Conservation (phyloP, 2,888 invertebrate species). For the Chloromyia formosa region DNA sequence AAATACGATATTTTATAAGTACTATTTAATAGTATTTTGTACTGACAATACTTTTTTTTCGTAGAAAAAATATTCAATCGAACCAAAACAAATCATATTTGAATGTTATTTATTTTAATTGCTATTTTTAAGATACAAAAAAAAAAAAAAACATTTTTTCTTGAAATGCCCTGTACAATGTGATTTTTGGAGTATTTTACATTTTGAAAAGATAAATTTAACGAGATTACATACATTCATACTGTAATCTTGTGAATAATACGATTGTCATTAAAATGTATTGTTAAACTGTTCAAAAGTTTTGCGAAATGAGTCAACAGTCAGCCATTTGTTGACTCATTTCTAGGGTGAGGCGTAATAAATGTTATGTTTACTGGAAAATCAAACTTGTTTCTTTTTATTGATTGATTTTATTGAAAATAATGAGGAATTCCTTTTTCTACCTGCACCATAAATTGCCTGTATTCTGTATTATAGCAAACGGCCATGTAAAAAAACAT, state of each 20-base stretch:
- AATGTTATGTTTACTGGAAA: slow-evolving; percentile 21
- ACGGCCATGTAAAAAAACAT: no score
- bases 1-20: not conserved
- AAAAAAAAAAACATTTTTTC: slow-evolving; percentile 3
- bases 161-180: slow-evolving; percentile 46
- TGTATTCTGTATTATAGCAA: no score
- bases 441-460: no score
- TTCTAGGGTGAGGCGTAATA: slow-evolving; percentile 7
- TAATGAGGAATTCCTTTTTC: no score
- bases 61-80: not conserved
- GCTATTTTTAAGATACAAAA: not conserved
- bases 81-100: not conserved
- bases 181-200: slow-evolving; percentile 39
- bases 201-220: slow-evolving; percentile 14
- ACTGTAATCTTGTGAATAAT: slow-evolving; percentile 35
- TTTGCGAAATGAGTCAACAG: slow-evolving; percentile 31
- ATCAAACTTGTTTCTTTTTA: no score
- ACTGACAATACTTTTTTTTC: slow-evolving; percentile 37
- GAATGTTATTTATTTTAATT: slow-evolving; percentile 24
- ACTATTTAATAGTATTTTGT: slow-evolving; percentile 38
- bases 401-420: no score
- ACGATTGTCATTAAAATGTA: not conserved
- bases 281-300: not conserved
- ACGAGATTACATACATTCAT: slow-evolving; percentile 41
- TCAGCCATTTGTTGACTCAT: slow-evolving; percentile 46